Evolutionary conservation across 2,797 vertebrate genomes (phyloP).

Genomic region (Alosa sapidissima): DNA sequence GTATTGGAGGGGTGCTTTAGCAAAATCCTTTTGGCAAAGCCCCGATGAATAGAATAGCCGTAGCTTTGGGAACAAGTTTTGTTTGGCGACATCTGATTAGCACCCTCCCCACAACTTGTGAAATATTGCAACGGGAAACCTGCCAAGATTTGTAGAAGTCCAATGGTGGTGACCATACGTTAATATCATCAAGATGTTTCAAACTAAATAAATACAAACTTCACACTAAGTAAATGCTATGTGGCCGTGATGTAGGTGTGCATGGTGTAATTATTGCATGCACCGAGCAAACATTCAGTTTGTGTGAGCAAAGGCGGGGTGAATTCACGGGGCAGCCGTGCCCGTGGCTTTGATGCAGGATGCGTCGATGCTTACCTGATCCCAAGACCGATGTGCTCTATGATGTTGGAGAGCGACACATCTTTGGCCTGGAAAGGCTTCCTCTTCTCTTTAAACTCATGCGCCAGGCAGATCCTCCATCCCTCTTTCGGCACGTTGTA

Average conservation of each 20-base stretch:
- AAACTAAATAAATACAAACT: not conserved
- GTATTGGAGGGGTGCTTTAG: not conserved
- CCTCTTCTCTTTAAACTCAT: conserved; percentile 90
- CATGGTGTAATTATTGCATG: not conserved
- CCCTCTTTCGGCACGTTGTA: conserved; percentile 80
- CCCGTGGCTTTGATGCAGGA: not conserved
- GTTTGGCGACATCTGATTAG: not conserved
- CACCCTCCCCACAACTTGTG: not conserved
- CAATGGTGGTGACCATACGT: not conserved
- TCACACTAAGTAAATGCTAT: not conserved
- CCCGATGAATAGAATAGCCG: not conserved
- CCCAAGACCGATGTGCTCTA: conserved; percentile 82
- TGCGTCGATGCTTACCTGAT: conserved; percentile 75
- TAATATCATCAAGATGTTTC: not conserved
- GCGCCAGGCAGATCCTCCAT: conserved; percentile 91
- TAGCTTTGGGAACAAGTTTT: not conserved
- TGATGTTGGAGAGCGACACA: conserved; percentile 78
- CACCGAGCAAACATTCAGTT: not conserved
- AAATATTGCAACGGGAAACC: not conserved
- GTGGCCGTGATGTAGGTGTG: not conserved
- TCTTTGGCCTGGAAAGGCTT: conserved; percentile 87
- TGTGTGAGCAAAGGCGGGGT: too few relatives aligned
- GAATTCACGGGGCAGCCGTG: too few relatives aligned
- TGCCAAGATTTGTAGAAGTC: not conserved
- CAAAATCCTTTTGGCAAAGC: not conserved